Conservation (phyloP, 2,113 vertebrate genomes). For the Illadopsis cleaveri region DNA sequence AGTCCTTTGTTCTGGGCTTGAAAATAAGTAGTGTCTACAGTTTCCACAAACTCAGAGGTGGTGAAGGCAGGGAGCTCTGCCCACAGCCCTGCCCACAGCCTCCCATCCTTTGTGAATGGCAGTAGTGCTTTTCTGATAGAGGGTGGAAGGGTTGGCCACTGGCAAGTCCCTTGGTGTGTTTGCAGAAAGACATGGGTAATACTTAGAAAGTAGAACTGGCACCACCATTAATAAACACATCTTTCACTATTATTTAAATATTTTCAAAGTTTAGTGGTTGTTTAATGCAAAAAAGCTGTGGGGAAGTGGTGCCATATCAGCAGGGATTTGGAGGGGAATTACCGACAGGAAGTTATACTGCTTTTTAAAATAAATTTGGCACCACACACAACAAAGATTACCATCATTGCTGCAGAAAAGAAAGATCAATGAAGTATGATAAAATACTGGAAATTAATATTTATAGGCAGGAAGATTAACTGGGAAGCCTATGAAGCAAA, state of each 20-base stretch:
- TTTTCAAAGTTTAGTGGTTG: not conserved
- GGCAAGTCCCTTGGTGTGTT: not conserved
- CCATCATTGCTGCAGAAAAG: not conserved
- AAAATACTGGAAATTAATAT: not conserved
- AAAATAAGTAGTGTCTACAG: not conserved
- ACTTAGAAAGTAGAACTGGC: not conserved
- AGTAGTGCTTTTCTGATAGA: not conserved
- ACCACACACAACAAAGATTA: not conserved
- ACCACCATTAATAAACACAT: not conserved
- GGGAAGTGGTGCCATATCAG: not conserved
- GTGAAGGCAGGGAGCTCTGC: not conserved
- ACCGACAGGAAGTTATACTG: not conserved
- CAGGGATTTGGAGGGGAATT: not conserved
- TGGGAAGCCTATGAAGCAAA: not conserved
- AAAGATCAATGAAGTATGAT: not conserved
- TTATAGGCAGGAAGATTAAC: not conserved
- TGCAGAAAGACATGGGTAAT: not conserved
- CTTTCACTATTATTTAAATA: not conserved
- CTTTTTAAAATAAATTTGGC: not conserved
- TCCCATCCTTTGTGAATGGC: not conserved
- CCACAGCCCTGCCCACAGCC: not conserved
- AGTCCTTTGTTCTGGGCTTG: not conserved
- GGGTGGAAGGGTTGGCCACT: not conserved
- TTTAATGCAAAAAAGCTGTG: not conserved
- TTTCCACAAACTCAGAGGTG: not conserved